Conservation (phyloP, 2,113 vertebrate species). For the Accipiter cooperii region DNA sequence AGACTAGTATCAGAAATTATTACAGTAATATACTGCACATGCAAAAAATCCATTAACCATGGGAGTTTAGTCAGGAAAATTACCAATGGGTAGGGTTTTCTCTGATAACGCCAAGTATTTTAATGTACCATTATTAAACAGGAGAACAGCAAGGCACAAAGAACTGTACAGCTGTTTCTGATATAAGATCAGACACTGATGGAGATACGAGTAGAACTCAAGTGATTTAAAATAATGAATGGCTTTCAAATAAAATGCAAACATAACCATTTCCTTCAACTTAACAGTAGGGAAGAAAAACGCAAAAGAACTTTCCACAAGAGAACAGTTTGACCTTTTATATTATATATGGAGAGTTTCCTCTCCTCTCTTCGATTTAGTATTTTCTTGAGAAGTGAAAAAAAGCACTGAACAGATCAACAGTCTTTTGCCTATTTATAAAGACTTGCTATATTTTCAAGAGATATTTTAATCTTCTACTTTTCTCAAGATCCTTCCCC, state of each 20-base stretch:
- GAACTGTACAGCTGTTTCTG: conserved; percentile 13
- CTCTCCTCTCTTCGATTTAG: neutral
- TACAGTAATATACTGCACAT: neutral
- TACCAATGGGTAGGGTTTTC: neutral
- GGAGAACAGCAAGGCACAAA: neutral
- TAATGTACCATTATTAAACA: neutral
- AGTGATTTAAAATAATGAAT: conserved; percentile 16
- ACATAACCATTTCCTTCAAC: neutral
- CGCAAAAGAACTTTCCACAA: neutral
- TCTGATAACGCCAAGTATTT: neutral
- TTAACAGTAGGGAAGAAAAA: neutral
- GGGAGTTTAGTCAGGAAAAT: neutral
- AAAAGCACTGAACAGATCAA: neutral
- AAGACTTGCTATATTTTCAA: neutral
- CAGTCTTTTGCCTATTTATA: neutral
- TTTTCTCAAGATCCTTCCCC: neutral
- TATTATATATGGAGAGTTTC: neutral
- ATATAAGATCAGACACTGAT: neutral
- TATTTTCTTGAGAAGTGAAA: neutral
- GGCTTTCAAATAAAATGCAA: conserved; percentile 20
- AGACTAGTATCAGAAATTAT: neutral
- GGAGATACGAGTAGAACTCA: neutral
- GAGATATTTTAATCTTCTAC: neutral
- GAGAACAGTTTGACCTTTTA: neutral
- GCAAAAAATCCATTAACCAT: neutral